Evolutionary conservation across 2,113 vertebrate species (phyloP).

Genomic region (Mystacornis crossleyi): DNA sequence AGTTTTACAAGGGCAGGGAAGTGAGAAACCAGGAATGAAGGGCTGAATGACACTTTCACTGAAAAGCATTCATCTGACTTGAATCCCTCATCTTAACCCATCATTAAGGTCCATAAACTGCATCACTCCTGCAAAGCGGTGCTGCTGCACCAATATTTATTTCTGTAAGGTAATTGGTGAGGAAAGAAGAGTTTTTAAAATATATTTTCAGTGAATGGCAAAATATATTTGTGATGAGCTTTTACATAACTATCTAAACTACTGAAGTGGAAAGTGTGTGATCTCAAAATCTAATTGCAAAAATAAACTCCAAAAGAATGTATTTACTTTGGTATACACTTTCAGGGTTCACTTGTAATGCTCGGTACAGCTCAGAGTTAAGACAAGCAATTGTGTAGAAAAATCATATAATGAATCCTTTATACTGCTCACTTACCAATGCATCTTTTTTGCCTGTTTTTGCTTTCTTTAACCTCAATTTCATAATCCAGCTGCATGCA

Average conservation of each 20-base stretch:
- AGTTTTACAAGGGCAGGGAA: background rate
- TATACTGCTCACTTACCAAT: background rate
- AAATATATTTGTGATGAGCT: constrained; percentile 24
- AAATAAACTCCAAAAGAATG: constrained; percentile 57
- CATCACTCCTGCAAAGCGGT: background rate
- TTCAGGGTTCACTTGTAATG: constrained; percentile 37
- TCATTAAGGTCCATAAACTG: background rate
- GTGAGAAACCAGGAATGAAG: background rate
- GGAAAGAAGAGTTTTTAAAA: constrained; percentile 25
- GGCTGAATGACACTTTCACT: background rate
- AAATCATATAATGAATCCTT: background rate
- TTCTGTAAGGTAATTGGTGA: constrained; percentile 17
- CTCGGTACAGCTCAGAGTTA: constrained; percentile 28
- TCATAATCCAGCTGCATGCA: background rate
- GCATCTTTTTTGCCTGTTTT: background rate
- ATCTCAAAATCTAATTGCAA: constrained; percentile 68
- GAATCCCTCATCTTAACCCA: background rate
- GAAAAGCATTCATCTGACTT: background rate
- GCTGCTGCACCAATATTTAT: background rate
- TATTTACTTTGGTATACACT: constrained; percentile 67
- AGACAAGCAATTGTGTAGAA: constrained; percentile 62
- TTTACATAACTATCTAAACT: constrained; percentile 54
- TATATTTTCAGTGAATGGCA: constrained; percentile 28
- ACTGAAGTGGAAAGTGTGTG: constrained; percentile 30
- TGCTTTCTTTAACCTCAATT: background rate